Percentiles rank a stretch among this genome's conserved stretches.
These are phyloP conservation scores for Odontamblyopus rebecca DNA, from an alignment of 2,797 vertebrate species.

Conservation along the genomic window DNA sequence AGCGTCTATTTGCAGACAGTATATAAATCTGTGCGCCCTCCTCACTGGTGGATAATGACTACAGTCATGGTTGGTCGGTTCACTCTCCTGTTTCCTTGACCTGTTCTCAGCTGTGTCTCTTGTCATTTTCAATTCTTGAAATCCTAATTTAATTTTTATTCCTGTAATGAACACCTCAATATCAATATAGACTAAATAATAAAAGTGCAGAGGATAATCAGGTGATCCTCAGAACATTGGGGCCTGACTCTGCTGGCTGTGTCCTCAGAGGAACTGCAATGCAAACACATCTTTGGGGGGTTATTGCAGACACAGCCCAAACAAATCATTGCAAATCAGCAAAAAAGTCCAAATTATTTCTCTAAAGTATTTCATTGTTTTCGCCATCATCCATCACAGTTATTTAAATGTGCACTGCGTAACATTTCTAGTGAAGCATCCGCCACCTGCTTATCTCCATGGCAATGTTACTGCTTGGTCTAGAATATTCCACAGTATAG, in stretches of 20 bases:
- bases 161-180: not conserved
- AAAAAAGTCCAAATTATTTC: not conserved
- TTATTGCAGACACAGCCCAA: not conserved
- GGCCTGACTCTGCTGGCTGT: not conserved
- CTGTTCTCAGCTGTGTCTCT: not conserved
- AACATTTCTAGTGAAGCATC: no score
- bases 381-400: no score
- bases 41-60: not conserved
- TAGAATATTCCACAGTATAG: no score
- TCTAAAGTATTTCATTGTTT: no score
- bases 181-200: conserved; percentile 1
- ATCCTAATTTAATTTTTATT: conserved; percentile 5
- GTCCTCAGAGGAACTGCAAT: not conserved
- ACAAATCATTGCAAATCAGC: not conserved
- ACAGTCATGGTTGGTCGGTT: conserved; percentile 3
- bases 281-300: not conserved
- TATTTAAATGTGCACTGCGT: no score
- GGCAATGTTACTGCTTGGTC: no score
- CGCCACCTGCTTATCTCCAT: no score
- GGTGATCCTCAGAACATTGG: not conserved
- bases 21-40: not conserved
- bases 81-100: conserved; percentile 6
- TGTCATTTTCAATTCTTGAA: not conserved
- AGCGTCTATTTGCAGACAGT: not conserved
- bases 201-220: conserved; percentile 10